Evolutionary conservation across 2,888 invertebrate genomes (phyloP).

Genomic region (Poecilobothrus nobilitatus): DNA sequence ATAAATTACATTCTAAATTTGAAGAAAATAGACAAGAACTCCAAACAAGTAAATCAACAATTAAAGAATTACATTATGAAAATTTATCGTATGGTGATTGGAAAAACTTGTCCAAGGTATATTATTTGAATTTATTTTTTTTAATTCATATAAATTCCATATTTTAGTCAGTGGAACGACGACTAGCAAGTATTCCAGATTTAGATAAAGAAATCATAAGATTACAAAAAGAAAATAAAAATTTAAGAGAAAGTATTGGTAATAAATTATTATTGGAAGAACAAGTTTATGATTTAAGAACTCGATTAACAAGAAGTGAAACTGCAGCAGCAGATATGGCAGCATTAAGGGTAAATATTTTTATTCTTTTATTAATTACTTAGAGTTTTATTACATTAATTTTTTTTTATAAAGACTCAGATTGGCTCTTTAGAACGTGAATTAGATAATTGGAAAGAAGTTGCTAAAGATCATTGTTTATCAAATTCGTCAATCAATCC

Average conservation of each 20-base stretch:
- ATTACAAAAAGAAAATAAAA: slow-evolving; percentile 55
- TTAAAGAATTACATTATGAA: slow-evolving; percentile 51
- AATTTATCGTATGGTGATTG: slow-evolving; percentile 51
- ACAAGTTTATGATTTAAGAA: slow-evolving; percentile 59
- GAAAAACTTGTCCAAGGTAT: slow-evolving; percentile 47
- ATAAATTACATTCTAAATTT: slow-evolving; percentile 43
- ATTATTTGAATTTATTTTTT: too few relatives aligned
- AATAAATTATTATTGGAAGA: slow-evolving; percentile 70
- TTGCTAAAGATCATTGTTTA: slow-evolving; percentile 50
- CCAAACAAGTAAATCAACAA: slow-evolving; percentile 46
- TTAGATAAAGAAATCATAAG: slow-evolving; percentile 60
- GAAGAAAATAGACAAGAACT: slow-evolving; percentile 50
- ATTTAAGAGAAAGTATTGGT: slow-evolving; percentile 56
- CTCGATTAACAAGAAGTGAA: slow-evolving; percentile 51
- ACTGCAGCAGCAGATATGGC: slow-evolving; percentile 53
- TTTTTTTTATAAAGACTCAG: slow-evolving; percentile 27
- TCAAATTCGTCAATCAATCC: slow-evolving; percentile 48
- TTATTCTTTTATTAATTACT: too few relatives aligned
- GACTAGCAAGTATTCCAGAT: slow-evolving; percentile 54
- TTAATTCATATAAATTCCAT: not conserved
- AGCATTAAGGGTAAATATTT: slow-evolving; percentile 40
- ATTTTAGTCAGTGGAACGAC: slow-evolving; percentile 34
- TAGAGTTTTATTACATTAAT: not conserved
- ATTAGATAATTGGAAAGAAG: slow-evolving; percentile 54
- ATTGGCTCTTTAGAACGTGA: slow-evolving; percentile 36